These are phyloP conservation scores for Schizopygopsis malacanthus DNA, from an alignment of 2,797 vertebrate genomes.

Conservation along the genomic window DNA sequence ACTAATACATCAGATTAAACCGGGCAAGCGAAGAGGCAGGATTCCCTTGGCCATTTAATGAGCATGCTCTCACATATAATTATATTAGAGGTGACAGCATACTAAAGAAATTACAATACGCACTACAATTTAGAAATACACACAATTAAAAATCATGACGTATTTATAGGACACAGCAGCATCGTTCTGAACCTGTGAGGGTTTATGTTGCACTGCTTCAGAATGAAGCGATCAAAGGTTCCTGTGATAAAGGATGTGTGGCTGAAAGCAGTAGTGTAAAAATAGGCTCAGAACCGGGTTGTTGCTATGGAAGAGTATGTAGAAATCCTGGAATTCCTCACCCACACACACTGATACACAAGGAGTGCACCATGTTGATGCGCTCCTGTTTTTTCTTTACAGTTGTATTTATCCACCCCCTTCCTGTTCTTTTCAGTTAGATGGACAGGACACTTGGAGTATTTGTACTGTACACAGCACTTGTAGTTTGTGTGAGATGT, in stretches of 20 bases:
- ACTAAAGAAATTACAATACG: constrained; percentile 28
- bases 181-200: constrained; percentile 25
- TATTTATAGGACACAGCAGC: constrained; percentile 7
- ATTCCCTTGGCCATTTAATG: constrained; percentile 39
- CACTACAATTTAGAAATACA: constrained; percentile 29
- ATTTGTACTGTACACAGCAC: background rate
- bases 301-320: constrained; percentile 60
- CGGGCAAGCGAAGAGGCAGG: constrained; percentile 32
- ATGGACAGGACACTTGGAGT: background rate
- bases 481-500: background rate
- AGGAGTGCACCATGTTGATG: constrained; percentile 21
- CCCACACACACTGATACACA: constrained; percentile 36
- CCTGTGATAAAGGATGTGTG: constrained; percentile 34
- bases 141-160: background rate
- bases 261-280: constrained; percentile 40
- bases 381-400: constrained; percentile 4
- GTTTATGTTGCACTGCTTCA: constrained; percentile 44
- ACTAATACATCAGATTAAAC: constrained; percentile 58
- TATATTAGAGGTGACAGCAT: constrained; percentile 39
- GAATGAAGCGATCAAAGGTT: constrained; percentile 19
- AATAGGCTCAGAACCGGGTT: constrained; percentile 55
- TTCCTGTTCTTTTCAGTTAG: background rate
- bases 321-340: constrained; percentile 49
- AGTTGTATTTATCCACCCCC: background rate
- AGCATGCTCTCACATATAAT: constrained; percentile 45